Base-by-base conservation (phyloP, 1,140 invertebrate genomes). In the Nymphalis io region DNA sequence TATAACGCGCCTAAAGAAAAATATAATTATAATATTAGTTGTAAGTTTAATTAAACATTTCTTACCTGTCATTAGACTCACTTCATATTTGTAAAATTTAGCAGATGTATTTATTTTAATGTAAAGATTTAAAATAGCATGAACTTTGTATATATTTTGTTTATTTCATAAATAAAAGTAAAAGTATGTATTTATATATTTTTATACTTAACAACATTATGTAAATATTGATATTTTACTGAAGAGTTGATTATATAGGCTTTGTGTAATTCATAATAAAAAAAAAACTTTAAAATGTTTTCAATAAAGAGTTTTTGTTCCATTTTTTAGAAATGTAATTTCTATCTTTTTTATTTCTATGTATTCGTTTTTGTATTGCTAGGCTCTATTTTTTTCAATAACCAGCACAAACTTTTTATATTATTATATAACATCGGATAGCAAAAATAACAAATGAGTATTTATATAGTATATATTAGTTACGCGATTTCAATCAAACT, bases 141-240 rank as follows among this genome's bases (percentile, higher is more conserved):
- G 46, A 51, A 20, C 40, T 51, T 51, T 16, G 18, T 13, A 51
- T 51, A 46, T 46, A 46, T 46, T 51, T 21, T 12, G 16, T 51
- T 51, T 51, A 18, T 18, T 51, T n/a, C 8, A 20, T 2, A 1
- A 51, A 51, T 51, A 20, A n/a, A n/a, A n/a, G n/a, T n/a, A n/a
- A n/a, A n/a, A n/a, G 16, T 51, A 51, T 51, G 20, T 51, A 51
- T 20, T 33, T 33, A 33, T 33, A 33, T 33, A 33, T 33, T 33
- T 33, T 33, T 33, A 33, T 33, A 33, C 6, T 33, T 33, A 33
- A 51, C 5, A 51, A 51, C 2, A 48, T 20, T 18, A 8, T 51
- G 46, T 51, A 51, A 20, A 51, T 51, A 51, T 51, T 51, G 46
- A 11, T 51, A 20, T 51, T 51, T 18, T 15, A 51, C 16, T 11